Evolutionary conservation across 1,140 invertebrate genomes (phyloP).

Genomic region (Zaprionus taronus): DNA sequence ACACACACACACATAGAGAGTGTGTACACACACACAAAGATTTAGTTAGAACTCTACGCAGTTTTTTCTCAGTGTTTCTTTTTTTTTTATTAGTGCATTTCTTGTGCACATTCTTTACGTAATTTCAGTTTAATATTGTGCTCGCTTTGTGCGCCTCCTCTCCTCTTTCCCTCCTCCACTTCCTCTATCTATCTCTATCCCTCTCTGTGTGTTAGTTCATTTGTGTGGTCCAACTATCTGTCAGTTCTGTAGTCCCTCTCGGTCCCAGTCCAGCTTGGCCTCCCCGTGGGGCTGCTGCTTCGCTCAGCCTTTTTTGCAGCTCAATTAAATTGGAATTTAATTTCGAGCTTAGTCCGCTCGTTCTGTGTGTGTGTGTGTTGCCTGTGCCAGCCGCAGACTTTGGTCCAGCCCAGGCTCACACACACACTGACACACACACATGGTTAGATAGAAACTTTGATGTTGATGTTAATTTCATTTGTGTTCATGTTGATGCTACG

Average conservation of each 20-base stretch:
- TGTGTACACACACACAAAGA: slow-evolving; percentile 10
- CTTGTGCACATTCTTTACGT: slow-evolving; percentile 51
- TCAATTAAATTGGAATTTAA: slow-evolving; percentile 84
- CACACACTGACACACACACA: slow-evolving; percentile 18
- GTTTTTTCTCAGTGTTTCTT: slow-evolving; percentile 3
- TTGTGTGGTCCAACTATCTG: slow-evolving; percentile 48
- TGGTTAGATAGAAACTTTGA: slow-evolving; percentile 58
- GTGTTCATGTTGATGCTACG: slow-evolving; percentile 74
- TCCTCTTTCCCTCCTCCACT: background rate
- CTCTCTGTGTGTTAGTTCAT: slow-evolving; percentile 31
- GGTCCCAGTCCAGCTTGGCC: background rate
- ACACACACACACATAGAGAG: slow-evolving; percentile 34
- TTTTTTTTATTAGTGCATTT: slow-evolving; percentile 3
- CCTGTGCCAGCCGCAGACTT: slow-evolving; percentile 27
- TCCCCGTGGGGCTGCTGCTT: slow-evolving; percentile 25
- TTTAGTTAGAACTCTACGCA: background rate
- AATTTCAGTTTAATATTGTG: slow-evolving; percentile 81
- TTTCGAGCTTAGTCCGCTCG: slow-evolving; percentile 68
- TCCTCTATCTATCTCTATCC: background rate
- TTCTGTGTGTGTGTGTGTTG: background rate
- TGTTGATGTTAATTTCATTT: slow-evolving; percentile 82
- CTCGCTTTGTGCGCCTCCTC: background rate
- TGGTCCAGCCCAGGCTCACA: slow-evolving; percentile 24
- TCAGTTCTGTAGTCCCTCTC: background rate
- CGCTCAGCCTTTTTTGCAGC: slow-evolving; percentile 65